Evolutionary conservation across 2,113 vertebrate species (phyloP).

Genomic region (Plotosus lineatus): DNA sequence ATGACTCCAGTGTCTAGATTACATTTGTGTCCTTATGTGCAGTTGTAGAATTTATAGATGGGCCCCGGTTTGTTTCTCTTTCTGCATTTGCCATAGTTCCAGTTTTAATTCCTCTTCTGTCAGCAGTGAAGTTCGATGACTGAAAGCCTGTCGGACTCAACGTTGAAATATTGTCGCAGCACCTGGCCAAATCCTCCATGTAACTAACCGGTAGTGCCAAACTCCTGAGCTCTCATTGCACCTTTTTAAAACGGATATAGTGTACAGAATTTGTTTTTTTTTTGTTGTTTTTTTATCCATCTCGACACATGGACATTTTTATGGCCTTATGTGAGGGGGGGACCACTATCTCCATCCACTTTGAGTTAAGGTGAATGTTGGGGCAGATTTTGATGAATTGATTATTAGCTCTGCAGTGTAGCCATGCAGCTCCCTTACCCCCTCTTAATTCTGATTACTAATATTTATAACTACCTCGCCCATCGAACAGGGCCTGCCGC

Average conservation of each 20-base stretch:
- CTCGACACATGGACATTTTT: slow-evolving; percentile 46
- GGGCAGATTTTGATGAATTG: slow-evolving; percentile 66
- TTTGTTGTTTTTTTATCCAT: slow-evolving; percentile 61
- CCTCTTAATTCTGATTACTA: slow-evolving; percentile 59
- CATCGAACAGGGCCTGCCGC: slow-evolving; percentile 65
- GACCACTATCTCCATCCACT: slow-evolving; percentile 32
- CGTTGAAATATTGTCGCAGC: slow-evolving; percentile 41
- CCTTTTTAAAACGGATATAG: slow-evolving; percentile 57
- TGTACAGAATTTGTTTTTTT: slow-evolving; percentile 70
- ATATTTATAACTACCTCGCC: slow-evolving; percentile 72
- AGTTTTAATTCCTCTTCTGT: slow-evolving; percentile 35
- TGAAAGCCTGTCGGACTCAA: slow-evolving; percentile 46
- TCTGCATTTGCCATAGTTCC: slow-evolving; percentile 26
- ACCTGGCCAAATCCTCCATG: slow-evolving; percentile 40
- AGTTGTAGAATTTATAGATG: slow-evolving; percentile 44
- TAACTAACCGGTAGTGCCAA: slow-evolving; percentile 32
- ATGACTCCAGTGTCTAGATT: slow-evolving; percentile 31
- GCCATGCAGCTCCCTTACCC: slow-evolving; percentile 57
- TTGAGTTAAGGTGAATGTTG: slow-evolving; percentile 44
- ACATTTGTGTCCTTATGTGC: not conserved
- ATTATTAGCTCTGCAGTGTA: slow-evolving; percentile 65
- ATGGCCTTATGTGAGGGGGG: slow-evolving; percentile 36
- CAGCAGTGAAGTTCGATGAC: slow-evolving; percentile 44
- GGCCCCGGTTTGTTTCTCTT: slow-evolving; percentile 27
- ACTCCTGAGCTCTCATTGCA: slow-evolving; percentile 16